Evolutionary conservation across 2,888 invertebrate species (phyloP), one percentile per base, ranked within the genome.

Genomic region (Ornithoptera priamus): DNA sequence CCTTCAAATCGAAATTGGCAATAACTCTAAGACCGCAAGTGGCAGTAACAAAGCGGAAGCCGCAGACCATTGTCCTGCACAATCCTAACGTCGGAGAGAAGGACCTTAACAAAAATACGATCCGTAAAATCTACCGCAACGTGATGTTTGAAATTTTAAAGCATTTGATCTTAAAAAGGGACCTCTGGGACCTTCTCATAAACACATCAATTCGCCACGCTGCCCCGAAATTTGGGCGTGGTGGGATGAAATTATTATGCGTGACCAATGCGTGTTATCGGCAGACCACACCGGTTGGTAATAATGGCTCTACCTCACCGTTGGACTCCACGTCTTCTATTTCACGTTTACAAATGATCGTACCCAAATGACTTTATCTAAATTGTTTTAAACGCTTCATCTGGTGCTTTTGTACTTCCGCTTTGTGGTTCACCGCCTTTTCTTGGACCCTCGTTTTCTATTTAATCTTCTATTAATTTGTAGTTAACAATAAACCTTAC

Each of bases 231-330:
- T 67, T 50, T 42, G 70, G 70, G 65, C 60, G 63, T 67, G 56
- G 53, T 70, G 39, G 63, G 39, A 58, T 58, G 46, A 63, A 67
- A 67, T 67, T 67, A 64, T 70, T 59, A 70, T 53, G 63, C 70
- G 64, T 70, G 67, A 67, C 70, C 63, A 70, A 70, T 70, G 70
- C 70, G 42, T 70, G 42, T 70, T 70, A 59, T 63, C 67, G 64
- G 61, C 67, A 66, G 67, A 67, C 70, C 70, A 70, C 70, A 67
- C 70, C 56, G 70, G 20, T 60, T 57, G 50, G 66, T 70, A 67
- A 70, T 70, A 62, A 46, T 62, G 18, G 62, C 24, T 17, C 58
- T 42, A 59, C 50, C 53, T 22, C 46, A n/a, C 36, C 30, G 30
- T 56, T 70, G 62, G 65, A 24, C 63, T 64, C 60, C 57, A 50